A percentile compares a stretch with the other conserved stretches of the same genome.
Evolutionary conservation across 2,113 vertebrate genomes (phyloP).

Genomic region (Dicrurus megarhynchus): DNA sequence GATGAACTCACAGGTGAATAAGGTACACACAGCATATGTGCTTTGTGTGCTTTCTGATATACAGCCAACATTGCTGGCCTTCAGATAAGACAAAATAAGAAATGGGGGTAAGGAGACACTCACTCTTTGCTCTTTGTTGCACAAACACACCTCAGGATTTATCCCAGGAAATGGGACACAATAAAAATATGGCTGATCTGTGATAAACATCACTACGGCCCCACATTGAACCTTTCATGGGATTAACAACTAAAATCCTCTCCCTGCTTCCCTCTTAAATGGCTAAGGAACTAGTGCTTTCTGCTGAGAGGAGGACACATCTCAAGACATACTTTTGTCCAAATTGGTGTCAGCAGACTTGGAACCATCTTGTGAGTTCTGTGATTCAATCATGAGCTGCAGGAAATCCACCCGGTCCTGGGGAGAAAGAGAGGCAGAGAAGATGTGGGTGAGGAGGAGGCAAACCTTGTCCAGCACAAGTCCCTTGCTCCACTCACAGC

Average conservation of each 20-base stretch:
- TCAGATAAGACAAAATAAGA: background rate
- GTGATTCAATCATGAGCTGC: conserved; percentile 81
- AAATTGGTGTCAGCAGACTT: background rate
- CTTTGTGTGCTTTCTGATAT: background rate
- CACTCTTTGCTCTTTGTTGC: background rate
- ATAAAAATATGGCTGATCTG: background rate
- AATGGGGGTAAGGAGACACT: background rate
- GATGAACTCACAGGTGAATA: background rate
- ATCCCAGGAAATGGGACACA: background rate
- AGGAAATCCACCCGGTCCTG: conserved; percentile 81
- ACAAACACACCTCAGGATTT: background rate
- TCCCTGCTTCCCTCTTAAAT: background rate
- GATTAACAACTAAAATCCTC: background rate
- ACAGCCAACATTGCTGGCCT: background rate
- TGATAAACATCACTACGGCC: background rate
- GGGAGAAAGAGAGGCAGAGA: background rate
- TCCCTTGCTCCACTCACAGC: background rate
- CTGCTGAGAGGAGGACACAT: background rate
- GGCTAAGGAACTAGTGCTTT: background rate
- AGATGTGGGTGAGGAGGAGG: background rate
- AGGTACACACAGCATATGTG: background rate
- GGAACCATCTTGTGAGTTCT: conserved; percentile 38
- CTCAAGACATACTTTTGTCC: background rate
- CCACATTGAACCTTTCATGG: background rate
- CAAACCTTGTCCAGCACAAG: background rate